A percentile compares a stretch with the other conserved stretches of the same genome.
These are phyloP conservation scores for Brachyopa scutellaris DNA, from an alignment of 2,888 invertebrate species.

Conservation along the genomic window DNA sequence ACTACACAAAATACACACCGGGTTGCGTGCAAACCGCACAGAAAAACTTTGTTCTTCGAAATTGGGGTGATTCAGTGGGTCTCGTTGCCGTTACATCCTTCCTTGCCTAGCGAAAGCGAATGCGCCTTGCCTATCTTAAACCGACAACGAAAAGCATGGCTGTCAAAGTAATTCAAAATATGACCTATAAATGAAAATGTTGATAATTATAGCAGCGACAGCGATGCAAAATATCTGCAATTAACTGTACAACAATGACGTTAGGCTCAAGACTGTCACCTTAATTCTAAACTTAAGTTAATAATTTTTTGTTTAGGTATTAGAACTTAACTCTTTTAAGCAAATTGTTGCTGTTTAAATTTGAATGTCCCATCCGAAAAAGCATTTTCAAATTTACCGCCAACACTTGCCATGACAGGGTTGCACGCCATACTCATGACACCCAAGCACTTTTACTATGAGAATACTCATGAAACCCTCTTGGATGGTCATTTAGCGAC, in stretches of 20 bases:
- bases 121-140: constrained; percentile 6
- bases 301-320: constrained; percentile 1
- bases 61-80: constrained; percentile 25
- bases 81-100: no score
- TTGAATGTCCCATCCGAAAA: constrained; percentile 51
- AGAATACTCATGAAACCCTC: constrained; percentile 88
- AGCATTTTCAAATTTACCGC: constrained; percentile 82
- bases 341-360: constrained; percentile 21
- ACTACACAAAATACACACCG: constrained; percentile 7
- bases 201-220: constrained; percentile 46
- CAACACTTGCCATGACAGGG: constrained; percentile 77
- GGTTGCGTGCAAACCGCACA: background rate
- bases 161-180: constrained; percentile 28
- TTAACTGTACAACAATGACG: constrained; percentile 38
- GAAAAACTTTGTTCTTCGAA: constrained; percentile 25
- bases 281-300: constrained; percentile 1
- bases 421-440: constrained; percentile 79
- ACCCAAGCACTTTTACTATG: constrained; percentile 81
- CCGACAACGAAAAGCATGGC: constrained; percentile 7
- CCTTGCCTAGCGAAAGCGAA: no score
- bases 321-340: constrained; percentile 19
- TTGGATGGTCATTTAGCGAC: constrained; percentile 78
- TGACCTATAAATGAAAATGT: constrained; percentile 67
- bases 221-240: constrained; percentile 40
- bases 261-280: constrained; percentile 3